Evolutionary conservation across 2,113 vertebrate genomes (phyloP).

Genomic region (Cephalopholis sonnerati): DNA sequence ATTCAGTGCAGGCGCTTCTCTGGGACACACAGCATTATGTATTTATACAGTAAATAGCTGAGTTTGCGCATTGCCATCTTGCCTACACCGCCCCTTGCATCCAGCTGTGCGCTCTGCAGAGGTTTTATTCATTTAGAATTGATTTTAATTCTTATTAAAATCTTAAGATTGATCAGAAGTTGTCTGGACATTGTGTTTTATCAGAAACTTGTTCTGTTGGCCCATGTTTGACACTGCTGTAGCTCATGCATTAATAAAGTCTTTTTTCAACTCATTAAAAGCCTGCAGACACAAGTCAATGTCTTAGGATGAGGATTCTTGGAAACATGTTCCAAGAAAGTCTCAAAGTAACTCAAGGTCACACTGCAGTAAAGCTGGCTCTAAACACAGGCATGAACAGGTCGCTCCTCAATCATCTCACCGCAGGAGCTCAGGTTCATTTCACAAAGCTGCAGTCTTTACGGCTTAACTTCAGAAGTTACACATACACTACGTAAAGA

Average conservation of each 20-base stretch:
- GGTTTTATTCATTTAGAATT: constrained; percentile 11
- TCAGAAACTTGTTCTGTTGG: not conserved
- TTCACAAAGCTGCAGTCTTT: constrained; percentile 25
- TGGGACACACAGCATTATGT: not conserved
- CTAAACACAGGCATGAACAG: not conserved
- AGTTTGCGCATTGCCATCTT: not conserved
- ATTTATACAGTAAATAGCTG: not conserved
- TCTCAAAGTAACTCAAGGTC: constrained; percentile 13
- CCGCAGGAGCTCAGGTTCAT: not conserved
- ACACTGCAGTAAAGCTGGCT: not conserved
- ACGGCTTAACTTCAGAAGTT: constrained; percentile 27
- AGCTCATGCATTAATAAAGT: not conserved
- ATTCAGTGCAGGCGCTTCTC: not conserved
- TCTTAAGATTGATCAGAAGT: not conserved
- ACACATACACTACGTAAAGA: constrained; percentile 7
- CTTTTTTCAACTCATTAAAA: not conserved
- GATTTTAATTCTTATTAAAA: not conserved
- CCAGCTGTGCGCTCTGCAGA: not conserved
- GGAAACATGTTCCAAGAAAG: not conserved
- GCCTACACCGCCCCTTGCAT: not conserved
- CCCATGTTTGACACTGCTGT: not conserved
- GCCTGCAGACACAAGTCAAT: constrained; percentile 10
- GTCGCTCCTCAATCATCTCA: constrained; percentile 4
- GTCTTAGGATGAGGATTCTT: not conserved
- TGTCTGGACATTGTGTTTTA: not conserved